Percentiles rank a stretch among this genome's conserved stretches.
Evolutionary conservation across 2,888 invertebrate genomes (phyloP).

Genomic region (Hypomecis atomaria): DNA sequence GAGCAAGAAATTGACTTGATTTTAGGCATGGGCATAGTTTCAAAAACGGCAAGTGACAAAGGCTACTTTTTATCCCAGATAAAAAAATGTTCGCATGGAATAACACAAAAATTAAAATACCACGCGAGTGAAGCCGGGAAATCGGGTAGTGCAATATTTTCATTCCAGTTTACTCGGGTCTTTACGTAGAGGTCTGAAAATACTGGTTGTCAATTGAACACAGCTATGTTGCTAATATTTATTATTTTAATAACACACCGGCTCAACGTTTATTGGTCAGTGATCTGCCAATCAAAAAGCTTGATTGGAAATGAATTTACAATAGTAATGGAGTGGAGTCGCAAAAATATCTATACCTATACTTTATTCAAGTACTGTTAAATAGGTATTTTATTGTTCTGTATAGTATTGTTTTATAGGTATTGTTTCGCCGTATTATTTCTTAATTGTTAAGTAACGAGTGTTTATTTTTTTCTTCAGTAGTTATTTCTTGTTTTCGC

Average conservation of each 20-base stretch:
- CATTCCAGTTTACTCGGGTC: not conserved
- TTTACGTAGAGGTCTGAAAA: slow-evolving; percentile 44
- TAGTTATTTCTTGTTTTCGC: too few species aligned
- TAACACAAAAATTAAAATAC: too few species aligned
- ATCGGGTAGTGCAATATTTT: not conserved
- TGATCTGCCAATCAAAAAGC: slow-evolving; percentile 63
- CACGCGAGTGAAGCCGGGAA: not conserved
- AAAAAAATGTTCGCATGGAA: too few species aligned
- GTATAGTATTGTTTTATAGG: too few species aligned
- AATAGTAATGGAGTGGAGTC: slow-evolving; percentile 41
- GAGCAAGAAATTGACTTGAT: too few species aligned
- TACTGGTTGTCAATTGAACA: slow-evolving; percentile 53
- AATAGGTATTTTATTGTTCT: too few species aligned
- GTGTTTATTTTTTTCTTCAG: too few species aligned
- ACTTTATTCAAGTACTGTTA: not conserved
- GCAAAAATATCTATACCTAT: not conserved
- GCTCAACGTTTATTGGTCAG: slow-evolving; percentile 62
- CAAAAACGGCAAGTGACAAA: too few species aligned
- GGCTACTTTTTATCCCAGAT: too few species aligned
- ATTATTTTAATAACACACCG: slow-evolving; percentile 63
- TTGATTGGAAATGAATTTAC: slow-evolving; percentile 66
- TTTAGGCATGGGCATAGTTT: too few species aligned
- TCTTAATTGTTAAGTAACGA: too few species aligned
- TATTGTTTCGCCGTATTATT: too few species aligned
- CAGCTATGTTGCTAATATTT: slow-evolving; percentile 56